These are phyloP conservation scores for Drosophila diplacantha DNA, from an alignment of 2,888 invertebrate genomes.

Conservation along the genomic window DNA sequence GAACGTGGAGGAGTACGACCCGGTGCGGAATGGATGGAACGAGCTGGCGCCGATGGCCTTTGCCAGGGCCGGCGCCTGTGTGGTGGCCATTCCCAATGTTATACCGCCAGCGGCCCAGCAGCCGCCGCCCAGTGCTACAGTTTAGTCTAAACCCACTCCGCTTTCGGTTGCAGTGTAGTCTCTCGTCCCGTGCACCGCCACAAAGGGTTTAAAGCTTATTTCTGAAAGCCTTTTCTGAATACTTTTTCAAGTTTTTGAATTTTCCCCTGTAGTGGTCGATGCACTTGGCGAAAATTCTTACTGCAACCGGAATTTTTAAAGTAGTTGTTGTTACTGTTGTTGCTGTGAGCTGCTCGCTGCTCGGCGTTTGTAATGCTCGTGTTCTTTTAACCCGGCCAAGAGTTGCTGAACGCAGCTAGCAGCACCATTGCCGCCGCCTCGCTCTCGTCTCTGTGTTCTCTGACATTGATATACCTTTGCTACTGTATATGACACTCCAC, in stretches of 20 bases:
- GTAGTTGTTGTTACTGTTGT: conserved; percentile 38
- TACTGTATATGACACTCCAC: conserved; percentile 11
- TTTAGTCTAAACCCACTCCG: conserved; percentile 69
- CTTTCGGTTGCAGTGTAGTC: conserved; percentile 28
- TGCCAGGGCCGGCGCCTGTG: conserved; percentile 93
- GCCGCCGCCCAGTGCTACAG: conserved; percentile 75
- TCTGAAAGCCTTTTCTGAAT: neutral
- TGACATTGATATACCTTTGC: conserved; percentile 17
- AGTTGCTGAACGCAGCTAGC: conserved; percentile 16
- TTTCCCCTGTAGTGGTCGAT: neutral
- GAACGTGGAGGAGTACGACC: conserved; percentile 93
- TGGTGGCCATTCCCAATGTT: conserved; percentile 83
- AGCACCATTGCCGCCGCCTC: conserved; percentile 36
- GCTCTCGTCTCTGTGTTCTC: conserved; percentile 27
- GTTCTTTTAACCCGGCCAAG: conserved; percentile 23
- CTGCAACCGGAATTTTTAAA: conserved; percentile 10
- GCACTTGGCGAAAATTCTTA: conserved; percentile 4
- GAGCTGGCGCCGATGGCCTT: conserved; percentile 87
- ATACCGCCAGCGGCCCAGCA: conserved; percentile 75
- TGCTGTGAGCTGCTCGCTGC: conserved; percentile 28
- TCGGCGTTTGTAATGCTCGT: conserved; percentile 17
- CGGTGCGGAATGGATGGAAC: conserved; percentile 88
- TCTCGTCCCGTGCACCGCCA: conserved; percentile 15
- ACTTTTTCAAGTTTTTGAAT: neutral
- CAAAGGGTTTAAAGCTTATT: neutral